Conservation (phyloP, 2,888 invertebrate genomes). For the Dysmachus trigonus region DNA sequence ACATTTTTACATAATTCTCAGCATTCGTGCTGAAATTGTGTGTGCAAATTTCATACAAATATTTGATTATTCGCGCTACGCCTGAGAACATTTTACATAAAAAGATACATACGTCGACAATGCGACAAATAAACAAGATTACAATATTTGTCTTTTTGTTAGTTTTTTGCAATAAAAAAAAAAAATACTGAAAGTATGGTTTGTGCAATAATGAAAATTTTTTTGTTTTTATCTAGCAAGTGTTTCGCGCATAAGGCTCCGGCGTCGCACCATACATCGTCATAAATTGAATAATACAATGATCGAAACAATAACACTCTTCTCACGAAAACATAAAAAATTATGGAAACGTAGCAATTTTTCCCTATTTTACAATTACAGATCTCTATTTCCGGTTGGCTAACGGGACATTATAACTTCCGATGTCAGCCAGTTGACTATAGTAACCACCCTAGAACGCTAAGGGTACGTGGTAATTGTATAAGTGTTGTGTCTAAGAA, state of each 20-base stretch:
- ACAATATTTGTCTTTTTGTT: neutral
- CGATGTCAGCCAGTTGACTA: conserved; percentile 97
- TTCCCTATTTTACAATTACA: conserved; percentile 64
- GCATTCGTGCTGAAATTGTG: neutral
- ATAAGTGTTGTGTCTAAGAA: conserved; percentile 1
- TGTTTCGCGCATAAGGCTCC: neutral
- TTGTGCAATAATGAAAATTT: neutral
- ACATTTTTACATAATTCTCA: neutral
- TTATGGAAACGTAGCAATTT: conserved; percentile 24
- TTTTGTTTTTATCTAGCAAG: neutral
- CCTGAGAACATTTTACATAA: neutral
- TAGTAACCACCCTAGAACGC: conserved; percentile 87
- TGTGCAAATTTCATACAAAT: neutral
- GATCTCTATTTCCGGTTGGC: conserved; percentile 92
- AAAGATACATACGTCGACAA: neutral
- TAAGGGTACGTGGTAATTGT: conserved; percentile 76
- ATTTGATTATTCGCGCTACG: neutral
- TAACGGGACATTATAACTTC: conserved; percentile 93
- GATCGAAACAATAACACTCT: neutral
- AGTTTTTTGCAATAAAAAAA: neutral
- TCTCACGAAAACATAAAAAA: neutral
- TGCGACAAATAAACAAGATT: neutral
- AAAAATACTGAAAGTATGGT: neutral
- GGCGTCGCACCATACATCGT: neutral
- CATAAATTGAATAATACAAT: neutral